Base-by-base conservation (phyloP, 2,888 invertebrate genomes). In the Habroteleia sp. region DNA sequence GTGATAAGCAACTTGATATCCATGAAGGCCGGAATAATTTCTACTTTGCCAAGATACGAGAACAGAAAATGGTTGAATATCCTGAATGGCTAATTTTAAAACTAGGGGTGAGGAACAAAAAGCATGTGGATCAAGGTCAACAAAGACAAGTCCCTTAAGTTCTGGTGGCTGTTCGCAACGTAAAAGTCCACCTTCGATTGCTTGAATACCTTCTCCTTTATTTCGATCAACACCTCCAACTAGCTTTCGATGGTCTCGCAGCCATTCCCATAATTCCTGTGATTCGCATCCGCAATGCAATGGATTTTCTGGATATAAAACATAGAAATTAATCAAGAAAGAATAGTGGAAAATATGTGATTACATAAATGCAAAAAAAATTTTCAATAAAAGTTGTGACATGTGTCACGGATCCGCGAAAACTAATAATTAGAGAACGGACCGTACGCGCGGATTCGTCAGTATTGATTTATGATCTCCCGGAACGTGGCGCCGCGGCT, bases 191-290 rank as follows among this genome's bases (percentile, higher is more conserved):
- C 83, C 17, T 35, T 87, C 85, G 20, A 85, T 81, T 46, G 85
- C 83, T 48, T 81, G 80, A 42, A 82, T 80, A 8, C 82, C 84
- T 33, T 81, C 79, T 11, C 82, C 81, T 54, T 82, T 78, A 74
- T 91, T 90, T 71, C 90, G 88, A 82, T 92, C 92, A 79, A 91
- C 91, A 78, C 91, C 91, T 69, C 90, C 85, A 10, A 94, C 90
- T 71, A 94, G 91, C 89, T 96, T 96, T 83, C 94, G 92, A 90
- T 97, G 96, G 87, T 96, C 95, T 84, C 95, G 92, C 86, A 97
- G 91, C 97, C 97, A 97, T 89, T 94, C 94, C 95, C 97, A 96
- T 46, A 97, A 91, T 86, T 96, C 95, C 89, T 96, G 95, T 63
- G 96, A 93, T 87, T 96, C 95, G 88, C 97, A 97, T 84, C 94